These are phyloP conservation scores for Hypanus sabinus DNA, from an alignment of 2,113 vertebrate species.

Conservation along the genomic window DNA sequence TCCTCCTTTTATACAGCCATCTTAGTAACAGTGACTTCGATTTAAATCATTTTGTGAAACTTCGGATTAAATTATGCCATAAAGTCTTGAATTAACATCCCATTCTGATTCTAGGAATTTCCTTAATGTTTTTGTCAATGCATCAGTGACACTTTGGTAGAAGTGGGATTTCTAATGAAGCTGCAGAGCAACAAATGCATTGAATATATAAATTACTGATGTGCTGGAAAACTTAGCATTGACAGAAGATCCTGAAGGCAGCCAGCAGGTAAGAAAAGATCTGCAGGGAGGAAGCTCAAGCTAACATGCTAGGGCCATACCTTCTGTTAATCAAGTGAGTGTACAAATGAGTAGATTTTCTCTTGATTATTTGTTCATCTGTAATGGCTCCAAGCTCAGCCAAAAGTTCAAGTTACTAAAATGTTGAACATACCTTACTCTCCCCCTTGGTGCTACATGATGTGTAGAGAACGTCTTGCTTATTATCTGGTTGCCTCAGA, in stretches of 20 bases:
- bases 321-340: neutral
- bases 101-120: neutral
- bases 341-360: neutral
- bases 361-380: neutral
- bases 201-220: neutral
- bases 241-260: neutral
- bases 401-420: neutral
- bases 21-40: neutral
- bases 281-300: neutral
- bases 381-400: neutral
- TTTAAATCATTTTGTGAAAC: neutral
- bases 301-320: neutral
- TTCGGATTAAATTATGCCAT: neutral
- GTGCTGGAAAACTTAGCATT: neutral
- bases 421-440: neutral
- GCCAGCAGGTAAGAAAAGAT: neutral
- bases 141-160: too few species aligned
- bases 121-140: neutral
- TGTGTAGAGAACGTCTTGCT: neutral
- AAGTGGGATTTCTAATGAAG: neutral
- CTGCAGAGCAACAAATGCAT: neutral
- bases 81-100: neutral
- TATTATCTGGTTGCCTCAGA: neutral
- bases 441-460: neutral
- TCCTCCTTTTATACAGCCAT: neutral